Conservation (phyloP, 2,888 invertebrate species). For the Harpalus rubripes region DNA sequence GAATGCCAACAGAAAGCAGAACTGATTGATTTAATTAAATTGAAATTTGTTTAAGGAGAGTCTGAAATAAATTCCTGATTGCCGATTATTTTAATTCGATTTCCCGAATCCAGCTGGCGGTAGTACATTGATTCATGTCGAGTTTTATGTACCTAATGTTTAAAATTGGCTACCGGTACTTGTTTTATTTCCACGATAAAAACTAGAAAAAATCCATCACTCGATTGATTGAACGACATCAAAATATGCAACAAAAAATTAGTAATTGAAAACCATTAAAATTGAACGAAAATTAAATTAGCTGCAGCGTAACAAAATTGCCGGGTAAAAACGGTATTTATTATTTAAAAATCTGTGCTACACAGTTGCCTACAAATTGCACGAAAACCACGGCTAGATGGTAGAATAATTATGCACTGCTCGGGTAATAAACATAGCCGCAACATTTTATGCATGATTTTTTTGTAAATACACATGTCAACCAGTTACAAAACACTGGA, state of each 20-base stretch:
- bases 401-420: slow-evolving; percentile 21
- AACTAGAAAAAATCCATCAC: slow-evolving; percentile 26
- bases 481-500: background rate
- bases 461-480: slow-evolving; percentile 12
- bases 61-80: slow-evolving; percentile 30
- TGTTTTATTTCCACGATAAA: slow-evolving; percentile 29
- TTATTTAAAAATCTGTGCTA: slow-evolving; percentile 27
- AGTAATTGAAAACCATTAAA: slow-evolving; percentile 46
- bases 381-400: slow-evolving; percentile 6
- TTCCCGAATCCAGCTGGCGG: background rate
- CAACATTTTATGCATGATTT: slow-evolving; percentile 15
- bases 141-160: slow-evolving; percentile 23
- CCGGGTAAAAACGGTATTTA: slow-evolving; percentile 18
- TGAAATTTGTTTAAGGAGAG: slow-evolving; percentile 28
- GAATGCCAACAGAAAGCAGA: slow-evolving; percentile 15
- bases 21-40: slow-evolving; percentile 35
- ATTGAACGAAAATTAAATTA: slow-evolving; percentile 51
- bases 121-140: background rate
- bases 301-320: slow-evolving; percentile 25
- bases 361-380: slow-evolving; percentile 4
- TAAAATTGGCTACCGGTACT: slow-evolving; percentile 24
- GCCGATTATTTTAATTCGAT: slow-evolving; percentile 31
- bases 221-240: slow-evolving; percentile 25
- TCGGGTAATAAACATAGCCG: slow-evolving; percentile 27
- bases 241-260: slow-evolving; percentile 49